phyloP scores from a whole-genome alignment of 2,797 vertebrate species.

The Rhabdomys pumilio region DNA sequence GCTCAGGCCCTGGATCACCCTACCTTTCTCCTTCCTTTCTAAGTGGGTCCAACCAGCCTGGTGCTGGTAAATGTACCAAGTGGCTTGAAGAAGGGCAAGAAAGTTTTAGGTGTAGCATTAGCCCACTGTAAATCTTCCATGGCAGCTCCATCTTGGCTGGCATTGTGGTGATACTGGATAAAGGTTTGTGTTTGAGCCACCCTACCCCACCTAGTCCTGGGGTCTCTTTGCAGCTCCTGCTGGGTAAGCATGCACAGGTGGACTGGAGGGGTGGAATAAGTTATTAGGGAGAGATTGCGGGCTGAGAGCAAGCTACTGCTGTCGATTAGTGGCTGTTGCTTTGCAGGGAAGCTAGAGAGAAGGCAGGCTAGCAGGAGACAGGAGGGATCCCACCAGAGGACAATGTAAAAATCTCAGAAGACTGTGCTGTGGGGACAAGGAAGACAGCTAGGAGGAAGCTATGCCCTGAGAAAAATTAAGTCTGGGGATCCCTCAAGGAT shows the following conservation, averaged over 20 bases:
- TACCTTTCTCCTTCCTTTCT: not conserved
- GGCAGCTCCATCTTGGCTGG: not conserved
- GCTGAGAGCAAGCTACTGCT: not conserved
- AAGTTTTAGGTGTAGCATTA: not conserved
- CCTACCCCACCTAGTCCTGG: not conserved
- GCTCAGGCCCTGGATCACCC: not conserved
- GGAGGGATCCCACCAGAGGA: not conserved
- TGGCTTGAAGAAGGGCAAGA: accelerated
- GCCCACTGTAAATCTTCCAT: not conserved
- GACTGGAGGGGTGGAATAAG: not conserved
- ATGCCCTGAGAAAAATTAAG: not conserved
- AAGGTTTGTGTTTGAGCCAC: not conserved
- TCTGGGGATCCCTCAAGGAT: not conserved
- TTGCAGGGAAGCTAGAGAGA: not conserved
- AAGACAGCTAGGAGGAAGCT: not conserved
- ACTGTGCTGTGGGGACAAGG: not conserved
- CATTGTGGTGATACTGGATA: not conserved
- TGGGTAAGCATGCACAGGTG: not conserved
- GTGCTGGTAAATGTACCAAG: not conserved
- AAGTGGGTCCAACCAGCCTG: not conserved
- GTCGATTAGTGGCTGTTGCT: not conserved
- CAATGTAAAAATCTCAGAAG: not conserved
- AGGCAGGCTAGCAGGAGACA: not conserved
- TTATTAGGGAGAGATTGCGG: accelerated
- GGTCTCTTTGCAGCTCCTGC: not conserved